These are phyloP conservation scores for Pogona vitticeps DNA, from an alignment of 2,113 vertebrate genomes.

Conservation along the genomic window DNA sequence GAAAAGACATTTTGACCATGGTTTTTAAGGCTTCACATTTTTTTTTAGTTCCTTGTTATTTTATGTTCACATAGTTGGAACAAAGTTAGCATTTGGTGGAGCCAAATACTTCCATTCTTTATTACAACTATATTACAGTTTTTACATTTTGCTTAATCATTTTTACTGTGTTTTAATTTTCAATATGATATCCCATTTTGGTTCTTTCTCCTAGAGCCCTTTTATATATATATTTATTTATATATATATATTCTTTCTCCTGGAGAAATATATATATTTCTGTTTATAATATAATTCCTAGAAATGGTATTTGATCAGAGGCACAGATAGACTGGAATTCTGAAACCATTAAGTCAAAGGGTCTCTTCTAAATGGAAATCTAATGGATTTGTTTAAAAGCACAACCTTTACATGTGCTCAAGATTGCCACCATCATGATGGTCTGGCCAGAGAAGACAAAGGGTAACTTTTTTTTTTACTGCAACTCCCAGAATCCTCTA, in stretches of 20 bases:
- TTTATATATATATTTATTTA: no score
- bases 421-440: background rate
- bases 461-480: no score
- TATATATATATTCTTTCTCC: no score
- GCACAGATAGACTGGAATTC: background rate
- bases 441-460: background rate
- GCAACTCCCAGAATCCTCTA: no score
- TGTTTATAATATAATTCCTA: no score
- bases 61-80: background rate
- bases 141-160: conserved; percentile 63
- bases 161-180: conserved; percentile 57
- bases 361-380: background rate
- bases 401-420: background rate
- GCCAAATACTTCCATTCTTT: conserved; percentile 17
- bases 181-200: background rate
- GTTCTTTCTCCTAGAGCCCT: background rate
- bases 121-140: conserved; percentile 53
- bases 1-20: background rate
- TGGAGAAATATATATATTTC: no score
- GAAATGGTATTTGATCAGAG: background rate
- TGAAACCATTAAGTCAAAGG: conserved; percentile 5
- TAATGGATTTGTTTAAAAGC: background rate
- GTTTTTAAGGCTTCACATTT: background rate
- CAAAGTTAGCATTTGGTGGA: conserved; percentile 27
- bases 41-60: background rate